Conservation (phyloP, 2,113 vertebrate species). For the Nerophis ophidion region DNA sequence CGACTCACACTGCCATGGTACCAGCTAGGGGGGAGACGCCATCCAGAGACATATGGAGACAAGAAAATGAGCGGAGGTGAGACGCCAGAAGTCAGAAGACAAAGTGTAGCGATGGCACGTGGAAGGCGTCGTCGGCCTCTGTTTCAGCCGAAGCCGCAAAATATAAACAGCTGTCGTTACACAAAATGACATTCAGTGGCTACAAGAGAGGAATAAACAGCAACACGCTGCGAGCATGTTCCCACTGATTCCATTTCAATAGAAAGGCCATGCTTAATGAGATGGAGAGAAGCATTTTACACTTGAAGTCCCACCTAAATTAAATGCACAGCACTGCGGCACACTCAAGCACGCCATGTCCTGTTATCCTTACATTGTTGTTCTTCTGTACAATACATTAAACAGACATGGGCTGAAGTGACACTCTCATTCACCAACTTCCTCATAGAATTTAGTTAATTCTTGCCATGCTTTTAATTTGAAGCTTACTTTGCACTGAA, state of each 20-base stretch:
- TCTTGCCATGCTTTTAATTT: too few relatives aligned
- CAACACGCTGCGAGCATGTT: slow-evolving; percentile 16
- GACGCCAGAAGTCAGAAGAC: slow-evolving; percentile 8
- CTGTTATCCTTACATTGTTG: too few relatives aligned
- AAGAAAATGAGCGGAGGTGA: slow-evolving; percentile 22
- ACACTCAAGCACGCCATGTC: background rate
- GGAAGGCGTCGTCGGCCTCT: slow-evolving; percentile 27
- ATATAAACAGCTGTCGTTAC: slow-evolving; percentile 19
- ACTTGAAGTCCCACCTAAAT: slow-evolving; percentile 7
- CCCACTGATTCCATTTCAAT: slow-evolving; percentile 9
- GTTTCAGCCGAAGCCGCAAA: slow-evolving; percentile 19
- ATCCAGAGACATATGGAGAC: slow-evolving; percentile 43
- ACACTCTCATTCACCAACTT: too few relatives aligned
- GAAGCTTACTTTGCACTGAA: too few relatives aligned
- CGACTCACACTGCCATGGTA: slow-evolving; percentile 89
- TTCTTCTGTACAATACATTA: too few relatives aligned
- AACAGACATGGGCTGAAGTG: too few relatives aligned
- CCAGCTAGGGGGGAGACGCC: slow-evolving; percentile 73
- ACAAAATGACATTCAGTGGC: slow-evolving; percentile 26
- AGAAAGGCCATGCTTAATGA: slow-evolving; percentile 3
- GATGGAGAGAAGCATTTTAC: background rate
- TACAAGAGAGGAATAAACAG: slow-evolving; percentile 25
- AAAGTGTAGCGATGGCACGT: slow-evolving; percentile 5
- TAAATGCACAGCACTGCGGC: background rate
- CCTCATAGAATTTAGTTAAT: too few relatives aligned